A percentile compares a stretch with the other conserved stretches of the same genome.
Conservation (phyloP, 2,888 invertebrate species). For the Drosophila merina region DNA sequence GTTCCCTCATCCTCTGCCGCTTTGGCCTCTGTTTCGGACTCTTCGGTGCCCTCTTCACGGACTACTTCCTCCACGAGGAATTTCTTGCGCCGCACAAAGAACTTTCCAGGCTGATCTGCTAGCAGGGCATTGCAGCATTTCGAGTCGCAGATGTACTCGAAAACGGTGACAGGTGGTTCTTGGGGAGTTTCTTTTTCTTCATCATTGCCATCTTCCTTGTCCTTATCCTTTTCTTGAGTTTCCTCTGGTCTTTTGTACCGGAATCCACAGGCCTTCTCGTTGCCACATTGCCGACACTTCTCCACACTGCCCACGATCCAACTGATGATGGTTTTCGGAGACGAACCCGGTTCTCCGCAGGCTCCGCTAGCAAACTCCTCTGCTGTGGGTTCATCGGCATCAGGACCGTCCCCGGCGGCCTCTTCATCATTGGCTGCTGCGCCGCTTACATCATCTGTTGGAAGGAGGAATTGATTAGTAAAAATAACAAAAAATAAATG, state of each 20-base stretch:
- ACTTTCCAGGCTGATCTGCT: slow-evolving; percentile 85
- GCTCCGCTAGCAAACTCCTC: slow-evolving; percentile 83
- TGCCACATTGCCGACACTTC: slow-evolving; percentile 78
- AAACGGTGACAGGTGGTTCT: slow-evolving; percentile 42
- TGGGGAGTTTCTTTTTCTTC: slow-evolving; percentile 21
- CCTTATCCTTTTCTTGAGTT: slow-evolving; percentile 19
- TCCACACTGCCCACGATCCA: slow-evolving; percentile 77
- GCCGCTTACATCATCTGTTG: slow-evolving; percentile 19
- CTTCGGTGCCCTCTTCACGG: slow-evolving; percentile 25
- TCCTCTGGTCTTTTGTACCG: slow-evolving; percentile 80
- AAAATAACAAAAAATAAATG: no score
- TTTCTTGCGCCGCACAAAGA: slow-evolving; percentile 85
- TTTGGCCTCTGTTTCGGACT: slow-evolving; percentile 26
- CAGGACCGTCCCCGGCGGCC: slow-evolving; percentile 61
- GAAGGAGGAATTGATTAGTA: neutral
- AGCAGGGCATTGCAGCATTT: slow-evolving; percentile 85
- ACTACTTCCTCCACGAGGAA: slow-evolving; percentile 85
- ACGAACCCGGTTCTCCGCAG: slow-evolving; percentile 77
- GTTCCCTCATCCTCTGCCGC: slow-evolving; percentile 5
- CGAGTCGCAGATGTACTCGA: slow-evolving; percentile 85
- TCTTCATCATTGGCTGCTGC: slow-evolving; percentile 69
- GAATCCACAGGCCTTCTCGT: slow-evolving; percentile 79
- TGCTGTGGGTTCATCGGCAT: slow-evolving; percentile 76
- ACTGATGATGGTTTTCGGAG: slow-evolving; percentile 81
- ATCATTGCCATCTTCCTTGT: slow-evolving; percentile 28